These are phyloP conservation scores for Novumbra hubbsi DNA, from an alignment of 2,797 vertebrate species.

Conservation along the genomic window DNA sequence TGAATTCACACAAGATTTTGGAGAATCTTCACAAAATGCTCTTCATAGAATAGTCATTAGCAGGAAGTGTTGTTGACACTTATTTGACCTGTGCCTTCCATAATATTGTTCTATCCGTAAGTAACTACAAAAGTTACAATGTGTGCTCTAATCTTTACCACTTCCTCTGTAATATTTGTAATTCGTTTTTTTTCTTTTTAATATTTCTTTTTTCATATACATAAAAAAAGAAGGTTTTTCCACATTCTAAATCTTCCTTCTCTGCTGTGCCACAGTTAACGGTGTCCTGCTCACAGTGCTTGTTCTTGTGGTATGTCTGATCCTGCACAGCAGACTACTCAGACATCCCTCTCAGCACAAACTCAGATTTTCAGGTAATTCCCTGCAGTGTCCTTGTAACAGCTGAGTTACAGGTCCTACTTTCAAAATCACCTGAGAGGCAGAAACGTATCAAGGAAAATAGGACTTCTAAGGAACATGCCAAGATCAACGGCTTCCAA, in stretches of 20 bases:
- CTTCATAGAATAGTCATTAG: neutral
- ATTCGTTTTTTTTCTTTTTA: too few species aligned
- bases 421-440: neutral
- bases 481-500: too few species aligned
- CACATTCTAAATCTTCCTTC: neutral
- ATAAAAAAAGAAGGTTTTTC: too few species aligned
- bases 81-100: too few species aligned
- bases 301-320: slow-evolving; percentile 79
- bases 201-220: too few species aligned
- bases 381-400: neutral
- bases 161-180: too few species aligned
- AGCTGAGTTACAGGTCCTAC: neutral
- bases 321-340: slow-evolving; percentile 83
- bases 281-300: slow-evolving; percentile 83
- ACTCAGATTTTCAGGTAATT: slow-evolving; percentile 69
- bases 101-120: too few species aligned
- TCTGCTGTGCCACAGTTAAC: slow-evolving; percentile 80
- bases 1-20: too few species aligned
- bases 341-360: slow-evolving; percentile 60
- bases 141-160: too few species aligned
- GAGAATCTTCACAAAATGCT: too few species aligned
- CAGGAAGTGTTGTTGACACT: too few species aligned
- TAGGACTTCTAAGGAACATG: neutral
- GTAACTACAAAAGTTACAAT: too few species aligned
- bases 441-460: neutral